phyloP scores from a whole-genome alignment of 2,888 invertebrate genomes.

The Drosophila prolongata region DNA sequence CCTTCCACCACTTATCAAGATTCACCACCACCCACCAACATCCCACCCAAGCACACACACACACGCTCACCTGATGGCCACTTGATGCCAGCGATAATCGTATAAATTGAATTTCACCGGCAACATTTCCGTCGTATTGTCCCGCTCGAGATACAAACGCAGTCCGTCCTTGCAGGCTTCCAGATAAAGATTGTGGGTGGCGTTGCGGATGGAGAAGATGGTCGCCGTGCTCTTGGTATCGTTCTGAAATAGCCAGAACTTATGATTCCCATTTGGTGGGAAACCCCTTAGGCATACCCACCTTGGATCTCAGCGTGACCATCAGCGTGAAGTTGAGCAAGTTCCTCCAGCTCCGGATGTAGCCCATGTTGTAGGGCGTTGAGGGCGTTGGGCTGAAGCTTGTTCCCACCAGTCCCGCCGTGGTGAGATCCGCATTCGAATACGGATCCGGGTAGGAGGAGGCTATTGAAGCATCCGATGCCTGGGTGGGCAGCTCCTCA shows the following conservation, averaged over 20 bases:
- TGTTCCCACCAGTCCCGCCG: slow-evolving; percentile 35
- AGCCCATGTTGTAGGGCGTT: slow-evolving; percentile 82
- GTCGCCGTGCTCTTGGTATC: slow-evolving; percentile 77
- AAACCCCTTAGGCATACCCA: slow-evolving; percentile 43
- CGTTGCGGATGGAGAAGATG: slow-evolving; percentile 83
- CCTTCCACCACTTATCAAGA: too few relatives aligned
- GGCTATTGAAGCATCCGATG: slow-evolving; percentile 18
- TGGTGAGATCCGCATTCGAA: slow-evolving; percentile 47
- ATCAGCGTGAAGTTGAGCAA: slow-evolving; percentile 83
- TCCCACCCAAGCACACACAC: not conserved
- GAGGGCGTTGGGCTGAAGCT: slow-evolving; percentile 60
- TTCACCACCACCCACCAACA: not conserved
- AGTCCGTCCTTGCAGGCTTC: slow-evolving; percentile 83
- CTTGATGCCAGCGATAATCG: slow-evolving; percentile 85
- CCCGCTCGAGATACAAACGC: slow-evolving; percentile 83
- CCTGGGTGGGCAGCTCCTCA: slow-evolving; percentile 66
- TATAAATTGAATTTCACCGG: slow-evolving; percentile 84
- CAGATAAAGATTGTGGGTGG: slow-evolving; percentile 83
- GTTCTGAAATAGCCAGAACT: slow-evolving; percentile 48
- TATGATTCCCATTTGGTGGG: not conserved
- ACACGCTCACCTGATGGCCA: slow-evolving; percentile 83
- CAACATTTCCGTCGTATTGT: slow-evolving; percentile 84
- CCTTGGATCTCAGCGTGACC: slow-evolving; percentile 83
- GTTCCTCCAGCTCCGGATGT: slow-evolving; percentile 82
- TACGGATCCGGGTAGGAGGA: slow-evolving; percentile 31